Evolutionary conservation across 2,888 invertebrate species (phyloP).

Genomic region (Aphodius granarius): DNA sequence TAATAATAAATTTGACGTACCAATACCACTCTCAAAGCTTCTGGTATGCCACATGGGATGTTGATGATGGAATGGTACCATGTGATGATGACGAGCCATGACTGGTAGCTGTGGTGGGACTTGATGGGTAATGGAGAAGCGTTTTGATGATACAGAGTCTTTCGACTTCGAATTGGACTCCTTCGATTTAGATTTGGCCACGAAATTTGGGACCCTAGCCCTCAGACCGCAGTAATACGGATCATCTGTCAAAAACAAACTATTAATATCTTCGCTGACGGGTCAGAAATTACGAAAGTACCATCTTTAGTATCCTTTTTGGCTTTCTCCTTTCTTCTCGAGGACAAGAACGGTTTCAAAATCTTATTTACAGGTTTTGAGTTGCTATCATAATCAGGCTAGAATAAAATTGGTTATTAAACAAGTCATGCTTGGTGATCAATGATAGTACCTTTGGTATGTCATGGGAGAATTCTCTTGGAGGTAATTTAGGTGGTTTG

Average conservation of each 20-base stretch:
- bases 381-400: conserved; percentile 8
- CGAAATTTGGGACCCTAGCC: conserved; percentile 71
- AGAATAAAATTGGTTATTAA: neutral
- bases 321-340: conserved; percentile 23
- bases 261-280: neutral
- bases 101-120: conserved; percentile 12
- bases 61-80: conserved; percentile 8
- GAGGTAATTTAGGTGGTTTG: conserved; percentile 63
- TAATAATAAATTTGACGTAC: neutral
- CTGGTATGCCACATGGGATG: conserved; percentile 26
- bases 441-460: conserved; percentile 57
- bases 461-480: conserved; percentile 58
- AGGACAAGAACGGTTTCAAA: conserved; percentile 36
- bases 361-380: conserved; percentile 33
- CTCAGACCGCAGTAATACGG: conserved; percentile 71
- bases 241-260: conserved; percentile 56
- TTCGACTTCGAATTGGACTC: neutral
- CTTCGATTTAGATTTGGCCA: conserved; percentile 52
- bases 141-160: conserved; percentile 31
- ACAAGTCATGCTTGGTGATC: neutral
- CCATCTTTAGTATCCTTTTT: conserved; percentile 60
- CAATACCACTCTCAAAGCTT: conserved; percentile 21
- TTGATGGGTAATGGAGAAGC: conserved; percentile 12
- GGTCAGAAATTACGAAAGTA: conserved; percentile 31
- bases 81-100: conserved; percentile 2